Evolutionary conservation across 2,797 vertebrate genomes (phyloP).

Genomic region (Babyrousa celebensis): DNA sequence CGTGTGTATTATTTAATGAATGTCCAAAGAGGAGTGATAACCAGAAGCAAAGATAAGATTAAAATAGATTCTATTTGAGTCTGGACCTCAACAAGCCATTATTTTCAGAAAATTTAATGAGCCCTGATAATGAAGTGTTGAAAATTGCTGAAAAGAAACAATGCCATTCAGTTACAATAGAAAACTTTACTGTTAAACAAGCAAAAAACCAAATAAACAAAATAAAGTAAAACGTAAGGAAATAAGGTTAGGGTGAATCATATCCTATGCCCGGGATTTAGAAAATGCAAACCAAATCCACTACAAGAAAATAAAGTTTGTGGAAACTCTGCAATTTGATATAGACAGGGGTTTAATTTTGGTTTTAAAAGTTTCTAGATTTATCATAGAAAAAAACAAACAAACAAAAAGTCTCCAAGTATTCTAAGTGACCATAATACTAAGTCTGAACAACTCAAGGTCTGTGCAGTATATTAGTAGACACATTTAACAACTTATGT

Average conservation of each 20-base stretch:
- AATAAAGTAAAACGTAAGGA: slow-evolving; percentile 37
- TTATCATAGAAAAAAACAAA: neutral
- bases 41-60: slow-evolving; percentile 16
- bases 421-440: neutral
- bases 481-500: neutral
- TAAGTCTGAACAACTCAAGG: slow-evolving; percentile 11
- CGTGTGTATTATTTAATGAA: slow-evolving; percentile 1
- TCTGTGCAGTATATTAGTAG: neutral
- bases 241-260: neutral
- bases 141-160: slow-evolving; percentile 28
- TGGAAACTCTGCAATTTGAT: slow-evolving; percentile 55
- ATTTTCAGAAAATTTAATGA: slow-evolving; percentile 21
- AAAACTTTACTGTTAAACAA: slow-evolving; percentile 24
- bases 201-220: neutral
- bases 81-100: neutral
- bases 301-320: slow-evolving; percentile 18
- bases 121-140: neutral
- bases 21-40: neutral
- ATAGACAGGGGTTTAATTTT: neutral
- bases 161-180: neutral
- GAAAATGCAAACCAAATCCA: slow-evolving; percentile 42
- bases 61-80: neutral
- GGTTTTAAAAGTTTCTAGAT: slow-evolving; percentile 44
- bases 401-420: neutral
- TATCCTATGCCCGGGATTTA: neutral